A percentile compares a stretch with the other conserved stretches of the same genome.
phyloP scores from a whole-genome alignment of 2,888 invertebrate species.

The Eristalinus sepulchralis region DNA sequence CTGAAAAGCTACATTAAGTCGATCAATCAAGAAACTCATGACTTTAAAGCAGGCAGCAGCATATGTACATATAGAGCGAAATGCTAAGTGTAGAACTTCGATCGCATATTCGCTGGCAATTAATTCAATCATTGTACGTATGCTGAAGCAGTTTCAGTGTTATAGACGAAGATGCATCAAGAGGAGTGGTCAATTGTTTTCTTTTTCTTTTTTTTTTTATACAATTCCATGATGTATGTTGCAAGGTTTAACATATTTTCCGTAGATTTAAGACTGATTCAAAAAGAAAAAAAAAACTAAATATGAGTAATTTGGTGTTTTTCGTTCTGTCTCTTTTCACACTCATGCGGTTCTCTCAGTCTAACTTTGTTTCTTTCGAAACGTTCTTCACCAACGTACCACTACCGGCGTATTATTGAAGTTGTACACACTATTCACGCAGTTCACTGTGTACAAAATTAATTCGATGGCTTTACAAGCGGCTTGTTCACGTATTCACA shows the following conservation, averaged over 20 bases:
- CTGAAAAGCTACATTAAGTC: neutral
- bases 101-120: conserved; percentile 28
- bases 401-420: conserved; percentile 8
- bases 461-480: conserved; percentile 23
- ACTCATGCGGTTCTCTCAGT: neutral
- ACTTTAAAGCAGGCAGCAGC: neutral
- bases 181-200: neutral
- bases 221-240: neutral
- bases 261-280: conserved; percentile 26
- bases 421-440: neutral
- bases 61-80: neutral
- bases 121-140: conserved; percentile 21
- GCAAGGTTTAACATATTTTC: conserved; percentile 23
- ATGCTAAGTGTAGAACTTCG: conserved; percentile 14
- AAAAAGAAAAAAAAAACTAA: conserved; percentile 55
- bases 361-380: neutral
- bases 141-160: too few species aligned
- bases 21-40: conserved; percentile 15
- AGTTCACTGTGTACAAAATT: conserved; percentile 32
- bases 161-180: neutral
- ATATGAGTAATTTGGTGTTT: conserved; percentile 63
- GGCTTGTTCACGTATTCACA: conserved; percentile 21
- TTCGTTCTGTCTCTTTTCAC: conserved; percentile 27
- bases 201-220: conserved; percentile 14
- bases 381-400: conserved; percentile 49